Conservation (phyloP, 2,797 vertebrate species). For the Sebastes diploproa region DNA sequence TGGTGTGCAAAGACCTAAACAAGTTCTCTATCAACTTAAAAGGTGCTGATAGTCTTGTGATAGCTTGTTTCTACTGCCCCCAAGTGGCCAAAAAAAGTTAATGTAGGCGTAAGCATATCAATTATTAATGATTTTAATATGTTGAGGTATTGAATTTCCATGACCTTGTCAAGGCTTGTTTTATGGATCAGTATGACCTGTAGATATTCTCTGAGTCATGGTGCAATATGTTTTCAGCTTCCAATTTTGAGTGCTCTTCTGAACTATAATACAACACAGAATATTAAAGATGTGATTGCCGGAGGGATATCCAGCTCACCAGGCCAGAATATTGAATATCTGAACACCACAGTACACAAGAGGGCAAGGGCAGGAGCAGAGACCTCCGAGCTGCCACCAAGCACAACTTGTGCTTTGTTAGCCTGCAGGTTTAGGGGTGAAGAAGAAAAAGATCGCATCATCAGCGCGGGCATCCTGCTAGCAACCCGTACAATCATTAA, state of each 20-base stretch:
- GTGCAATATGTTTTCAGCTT: not conserved
- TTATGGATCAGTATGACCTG: not conserved
- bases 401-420: not conserved
- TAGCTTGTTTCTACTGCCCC: not conserved
- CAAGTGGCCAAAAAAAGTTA: not conserved
- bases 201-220: not conserved
- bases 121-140: not conserved
- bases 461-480: not conserved
- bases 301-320: not conserved
- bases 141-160: not conserved
- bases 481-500: constrained; percentile 1
- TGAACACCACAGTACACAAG: not conserved
- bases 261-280: not conserved
- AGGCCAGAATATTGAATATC: constrained; percentile 9
- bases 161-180: not conserved
- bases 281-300: not conserved
- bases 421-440: not conserved
- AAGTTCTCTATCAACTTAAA: not conserved
- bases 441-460: not conserved
- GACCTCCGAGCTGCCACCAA: not conserved
- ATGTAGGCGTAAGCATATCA: not conserved
- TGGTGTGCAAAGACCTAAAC: too few species aligned
- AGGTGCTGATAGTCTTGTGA: not conserved
- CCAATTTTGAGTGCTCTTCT: not conserved
- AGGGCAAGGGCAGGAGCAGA: not conserved